Evolutionary conservation across 2,888 invertebrate genomes (phyloP).

Genomic region (Hirtodrosophila confusa): DNA sequence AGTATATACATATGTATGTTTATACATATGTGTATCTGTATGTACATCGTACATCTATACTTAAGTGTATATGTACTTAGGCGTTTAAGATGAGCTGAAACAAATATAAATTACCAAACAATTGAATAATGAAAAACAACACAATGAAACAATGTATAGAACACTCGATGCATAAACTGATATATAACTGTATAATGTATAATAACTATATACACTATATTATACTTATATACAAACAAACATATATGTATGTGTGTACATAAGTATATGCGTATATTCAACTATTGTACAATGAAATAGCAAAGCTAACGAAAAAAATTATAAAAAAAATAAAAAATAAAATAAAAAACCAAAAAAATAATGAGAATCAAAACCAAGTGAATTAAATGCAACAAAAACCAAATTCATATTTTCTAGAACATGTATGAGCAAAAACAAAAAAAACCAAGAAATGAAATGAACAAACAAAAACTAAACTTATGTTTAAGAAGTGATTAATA

Average conservation of each 20-base stretch:
- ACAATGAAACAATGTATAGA: slow-evolving; percentile 68
- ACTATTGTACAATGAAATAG: slow-evolving; percentile 72
- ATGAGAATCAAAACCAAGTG: slow-evolving; percentile 13
- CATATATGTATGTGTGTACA: slow-evolving; percentile 23
- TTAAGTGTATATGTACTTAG: slow-evolving; percentile 45
- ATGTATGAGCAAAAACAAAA: slow-evolving; percentile 53
- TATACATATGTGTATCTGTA: slow-evolving; percentile 13
- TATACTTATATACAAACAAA: slow-evolving; percentile 41
- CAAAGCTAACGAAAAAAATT: slow-evolving; percentile 47
- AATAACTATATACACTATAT: slow-evolving; percentile 54
- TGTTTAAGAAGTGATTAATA: slow-evolving; percentile 67
- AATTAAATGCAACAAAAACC: slow-evolving; percentile 8
- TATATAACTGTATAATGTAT: slow-evolving; percentile 37
- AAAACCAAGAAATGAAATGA: slow-evolving; percentile 20
- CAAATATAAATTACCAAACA: slow-evolving; percentile 22
- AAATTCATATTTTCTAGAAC: slow-evolving; percentile 66
- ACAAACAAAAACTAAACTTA: slow-evolving; percentile 53
- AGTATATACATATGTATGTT: slow-evolving; percentile 24
- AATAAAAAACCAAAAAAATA: slow-evolving; percentile 25
- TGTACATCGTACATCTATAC: slow-evolving; percentile 24
- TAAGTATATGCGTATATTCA: slow-evolving; percentile 33
- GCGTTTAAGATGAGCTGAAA: slow-evolving; percentile 63
- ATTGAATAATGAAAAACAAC: slow-evolving; percentile 31
- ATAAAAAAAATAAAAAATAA: slow-evolving; percentile 15
- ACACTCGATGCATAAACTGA: slow-evolving; percentile 48